phyloP scores from a whole-genome alignment of 2,888 invertebrate species.

The Sinopyrophorus schimmeli region DNA sequence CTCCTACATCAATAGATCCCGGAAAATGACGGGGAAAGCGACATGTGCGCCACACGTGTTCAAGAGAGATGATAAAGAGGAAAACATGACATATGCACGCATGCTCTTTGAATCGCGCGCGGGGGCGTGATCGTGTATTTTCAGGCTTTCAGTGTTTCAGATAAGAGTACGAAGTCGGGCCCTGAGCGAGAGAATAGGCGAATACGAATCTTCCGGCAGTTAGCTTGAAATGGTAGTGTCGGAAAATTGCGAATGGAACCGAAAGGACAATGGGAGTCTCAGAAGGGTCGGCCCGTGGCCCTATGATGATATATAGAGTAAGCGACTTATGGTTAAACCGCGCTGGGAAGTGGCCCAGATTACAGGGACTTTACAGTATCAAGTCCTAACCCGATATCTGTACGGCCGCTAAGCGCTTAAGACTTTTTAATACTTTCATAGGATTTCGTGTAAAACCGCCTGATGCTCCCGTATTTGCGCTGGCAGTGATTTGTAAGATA shows the following conservation, averaged over 20 bases:
- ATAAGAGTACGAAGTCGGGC: conserved; percentile 36
- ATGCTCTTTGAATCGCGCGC: conserved; percentile 48
- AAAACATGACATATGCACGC: conserved; percentile 47
- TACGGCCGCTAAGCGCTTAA: conserved; percentile 68
- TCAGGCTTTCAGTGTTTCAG: conserved; percentile 43
- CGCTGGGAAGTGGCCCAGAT: conserved; percentile 76
- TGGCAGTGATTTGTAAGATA: conserved; percentile 55
- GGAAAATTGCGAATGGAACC: conserved; percentile 45
- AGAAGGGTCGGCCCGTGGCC: conserved; percentile 53
- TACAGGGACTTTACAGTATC: conserved; percentile 62
- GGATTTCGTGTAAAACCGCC: conserved; percentile 54
- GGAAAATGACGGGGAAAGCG: conserved; percentile 33
- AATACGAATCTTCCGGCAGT: conserved; percentile 13
- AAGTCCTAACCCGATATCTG: conserved; percentile 64
- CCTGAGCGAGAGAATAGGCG: conserved; percentile 21
- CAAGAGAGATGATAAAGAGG: conserved; percentile 39
- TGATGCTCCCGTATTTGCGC: conserved; percentile 46
- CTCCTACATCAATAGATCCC: conserved; percentile 50
- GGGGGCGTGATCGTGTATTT: conserved; percentile 45
- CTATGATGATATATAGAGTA: conserved; percentile 72
- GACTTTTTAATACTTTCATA: conserved; percentile 73
- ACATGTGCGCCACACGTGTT: conserved; percentile 25
- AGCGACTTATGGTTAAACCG: conserved; percentile 75
- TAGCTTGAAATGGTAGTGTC: conserved; percentile 40
- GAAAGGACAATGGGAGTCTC: conserved; percentile 48